phyloP scores from a whole-genome alignment of 2,888 invertebrate species.

The Mythimna ferrago region DNA sequence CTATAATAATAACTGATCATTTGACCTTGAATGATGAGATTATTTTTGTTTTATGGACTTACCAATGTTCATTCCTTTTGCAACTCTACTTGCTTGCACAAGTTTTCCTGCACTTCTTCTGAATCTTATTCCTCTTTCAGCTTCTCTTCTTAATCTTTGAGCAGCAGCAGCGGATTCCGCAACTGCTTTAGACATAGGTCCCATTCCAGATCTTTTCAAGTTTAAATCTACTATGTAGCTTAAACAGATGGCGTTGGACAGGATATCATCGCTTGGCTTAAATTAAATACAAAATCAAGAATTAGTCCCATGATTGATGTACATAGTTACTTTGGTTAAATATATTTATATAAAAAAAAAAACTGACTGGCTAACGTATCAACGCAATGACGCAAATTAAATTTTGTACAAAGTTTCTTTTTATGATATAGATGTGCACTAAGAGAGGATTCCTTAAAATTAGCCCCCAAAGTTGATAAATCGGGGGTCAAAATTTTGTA shows the following conservation, averaged over 20 bases:
- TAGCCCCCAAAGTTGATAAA: no score
- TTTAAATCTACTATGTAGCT: conserved; percentile 86
- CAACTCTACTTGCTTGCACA: conserved; percentile 85
- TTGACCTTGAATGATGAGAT: neutral
- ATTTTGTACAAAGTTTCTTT: no score
- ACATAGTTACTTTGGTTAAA: neutral
- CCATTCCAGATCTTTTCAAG: conserved; percentile 87
- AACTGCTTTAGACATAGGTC: conserved; percentile 82
- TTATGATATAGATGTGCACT: no score
- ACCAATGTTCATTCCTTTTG: conserved; percentile 88
- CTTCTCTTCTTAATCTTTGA: conserved; percentile 85
- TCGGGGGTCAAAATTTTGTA: no score
- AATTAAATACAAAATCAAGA: conserved; percentile 58
- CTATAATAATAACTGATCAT: no score
- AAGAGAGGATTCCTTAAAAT: no score
- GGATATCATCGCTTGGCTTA: conserved; percentile 81
- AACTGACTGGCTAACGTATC: no score
- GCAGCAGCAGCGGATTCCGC: conserved; percentile 87
- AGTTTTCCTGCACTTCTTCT: conserved; percentile 86
- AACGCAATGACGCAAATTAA: no score
- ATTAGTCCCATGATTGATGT: neutral
- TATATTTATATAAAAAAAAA: no score
- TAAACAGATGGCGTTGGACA: conserved; percentile 87
- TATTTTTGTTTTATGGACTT: conserved; percentile 20
- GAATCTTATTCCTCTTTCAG: conserved; percentile 86